A percentile compares a stretch with the other conserved stretches of the same genome.
phyloP scores from a whole-genome alignment of 92 coral and sea anemone genomes.

The Plumapathes pennacea region DNA sequence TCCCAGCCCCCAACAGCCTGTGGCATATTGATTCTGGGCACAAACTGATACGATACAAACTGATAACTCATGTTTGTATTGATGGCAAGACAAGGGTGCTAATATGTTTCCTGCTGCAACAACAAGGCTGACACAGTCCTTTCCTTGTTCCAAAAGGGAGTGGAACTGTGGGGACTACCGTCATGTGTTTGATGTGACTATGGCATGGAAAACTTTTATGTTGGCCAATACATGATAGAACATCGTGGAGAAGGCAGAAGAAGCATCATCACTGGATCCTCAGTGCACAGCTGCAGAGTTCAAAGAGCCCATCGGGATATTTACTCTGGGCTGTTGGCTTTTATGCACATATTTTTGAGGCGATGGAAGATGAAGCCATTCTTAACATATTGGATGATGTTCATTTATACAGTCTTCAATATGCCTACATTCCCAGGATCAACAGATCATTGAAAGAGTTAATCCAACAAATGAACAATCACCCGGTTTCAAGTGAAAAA shows the following conservation, averaged over 20 bases:
- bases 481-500: conserved; percentile 78
- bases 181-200: conserved; percentile 1
- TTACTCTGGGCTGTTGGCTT: conserved; percentile 27
- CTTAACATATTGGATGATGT: conserved; percentile 32
- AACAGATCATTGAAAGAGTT: conserved; percentile 30
- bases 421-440: conserved; percentile 45
- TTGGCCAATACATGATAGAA: conserved; percentile 21
- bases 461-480: conserved; percentile 72
- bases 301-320: conserved; percentile 27
- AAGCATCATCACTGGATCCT: conserved; percentile 33
- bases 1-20: conserved; percentile 51
- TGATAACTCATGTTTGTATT: conserved; percentile 57
- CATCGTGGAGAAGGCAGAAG: conserved; percentile 36
- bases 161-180: conserved; percentile 5
- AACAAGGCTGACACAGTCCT: conserved; percentile 34
- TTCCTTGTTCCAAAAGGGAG: neutral
- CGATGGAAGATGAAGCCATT: conserved; percentile 34
- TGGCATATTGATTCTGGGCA: conserved; percentile 67
- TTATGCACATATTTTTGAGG: conserved; percentile 32
- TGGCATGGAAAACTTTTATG: conserved; percentile 10
- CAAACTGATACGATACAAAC: conserved; percentile 57
- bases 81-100: conserved; percentile 46
- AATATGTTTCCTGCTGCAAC: conserved; percentile 46
- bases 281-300: conserved; percentile 26
- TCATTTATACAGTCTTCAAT: conserved; percentile 28